phyloP scores from a whole-genome alignment of 2,888 invertebrate species.

The Campoplex capitator region DNA sequence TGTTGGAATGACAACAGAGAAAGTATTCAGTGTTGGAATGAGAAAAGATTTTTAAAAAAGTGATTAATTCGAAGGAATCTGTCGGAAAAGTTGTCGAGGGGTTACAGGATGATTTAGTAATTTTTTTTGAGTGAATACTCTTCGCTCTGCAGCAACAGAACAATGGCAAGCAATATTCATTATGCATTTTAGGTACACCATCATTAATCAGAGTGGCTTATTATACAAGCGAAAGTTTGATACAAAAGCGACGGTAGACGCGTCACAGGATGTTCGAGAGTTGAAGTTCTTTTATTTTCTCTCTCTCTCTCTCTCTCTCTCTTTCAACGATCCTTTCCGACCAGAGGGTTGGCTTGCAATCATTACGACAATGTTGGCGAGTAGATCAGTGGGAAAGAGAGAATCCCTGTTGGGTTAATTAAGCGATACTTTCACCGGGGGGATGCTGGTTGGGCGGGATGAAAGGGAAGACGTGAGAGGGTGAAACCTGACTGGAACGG shows the following conservation, averaged over 20 bases:
- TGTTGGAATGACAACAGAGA: background rate
- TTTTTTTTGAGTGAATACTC: background rate
- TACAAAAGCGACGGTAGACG: slow-evolving; percentile 17
- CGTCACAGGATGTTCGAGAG: slow-evolving; percentile 33
- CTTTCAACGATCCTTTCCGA: background rate
- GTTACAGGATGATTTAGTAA: background rate
- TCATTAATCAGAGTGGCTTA: slow-evolving; percentile 42
- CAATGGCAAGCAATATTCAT: background rate
- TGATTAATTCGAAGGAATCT: background rate
- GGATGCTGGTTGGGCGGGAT: slow-evolving; percentile 7
- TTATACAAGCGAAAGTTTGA: slow-evolving; percentile 30
- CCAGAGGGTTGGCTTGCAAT: background rate
- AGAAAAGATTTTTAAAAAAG: background rate
- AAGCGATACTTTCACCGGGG: slow-evolving; percentile 50
- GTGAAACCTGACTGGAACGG: slow-evolving; percentile 7
- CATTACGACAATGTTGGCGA: slow-evolving; percentile 20
- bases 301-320: background rate
- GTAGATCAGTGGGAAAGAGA: slow-evolving; percentile 43
- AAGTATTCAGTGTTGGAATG: background rate
- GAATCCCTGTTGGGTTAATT: slow-evolving; percentile 58
- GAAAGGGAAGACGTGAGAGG: background rate
- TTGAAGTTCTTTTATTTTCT: slow-evolving; percentile 43
- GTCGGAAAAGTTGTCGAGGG: background rate
- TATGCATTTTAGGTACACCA: slow-evolving; percentile 3
- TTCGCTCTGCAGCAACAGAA: background rate